Conservation (phyloP, 2,888 invertebrate genomes). For the Chironomus tentans region DNA sequence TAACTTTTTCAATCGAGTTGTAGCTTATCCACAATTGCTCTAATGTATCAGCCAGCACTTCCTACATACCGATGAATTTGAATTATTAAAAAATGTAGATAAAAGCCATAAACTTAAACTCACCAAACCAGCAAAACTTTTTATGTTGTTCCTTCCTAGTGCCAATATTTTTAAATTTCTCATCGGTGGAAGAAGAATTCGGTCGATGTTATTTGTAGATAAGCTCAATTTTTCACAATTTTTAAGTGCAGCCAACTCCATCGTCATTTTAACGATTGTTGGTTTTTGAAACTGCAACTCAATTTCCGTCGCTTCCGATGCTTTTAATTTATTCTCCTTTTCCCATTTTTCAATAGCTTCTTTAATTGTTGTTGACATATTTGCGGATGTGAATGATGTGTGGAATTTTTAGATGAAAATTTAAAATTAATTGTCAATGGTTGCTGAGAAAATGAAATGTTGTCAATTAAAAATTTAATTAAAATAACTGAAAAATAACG, state of each 20-base stretch:
- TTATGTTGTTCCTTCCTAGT: slow-evolving; percentile 77
- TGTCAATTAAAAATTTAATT: too few species aligned
- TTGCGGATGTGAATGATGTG: not conserved
- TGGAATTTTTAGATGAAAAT: too few species aligned
- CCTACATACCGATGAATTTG: slow-evolving; percentile 41
- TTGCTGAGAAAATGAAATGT: not conserved
- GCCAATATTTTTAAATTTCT: slow-evolving; percentile 71
- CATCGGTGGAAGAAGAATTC: slow-evolving; percentile 67
- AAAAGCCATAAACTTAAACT: slow-evolving; percentile 30
- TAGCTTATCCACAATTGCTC: slow-evolving; percentile 87
- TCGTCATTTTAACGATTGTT: slow-evolving; percentile 86
- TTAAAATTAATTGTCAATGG: not conserved
- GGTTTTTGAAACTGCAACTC: slow-evolving; percentile 73
- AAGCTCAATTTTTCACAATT: slow-evolving; percentile 71
- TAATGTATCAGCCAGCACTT: slow-evolving; percentile 69
- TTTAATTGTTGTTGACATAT: slow-evolving; percentile 55
- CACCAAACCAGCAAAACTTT: slow-evolving; percentile 70
- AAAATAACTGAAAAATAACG: too few species aligned
- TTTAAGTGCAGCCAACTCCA: slow-evolving; percentile 50
- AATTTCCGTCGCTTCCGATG: slow-evolving; percentile 58
- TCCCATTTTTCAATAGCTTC: slow-evolving; percentile 79
- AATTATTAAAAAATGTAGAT: not conserved
- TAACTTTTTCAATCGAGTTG: slow-evolving; percentile 76
- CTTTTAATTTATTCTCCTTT: slow-evolving; percentile 53
- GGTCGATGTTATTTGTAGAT: slow-evolving; percentile 83